A percentile compares a stretch with the other conserved stretches of the same genome.
Evolutionary conservation across 2,888 invertebrate genomes (phyloP).

Genomic region (Tuta absoluta): DNA sequence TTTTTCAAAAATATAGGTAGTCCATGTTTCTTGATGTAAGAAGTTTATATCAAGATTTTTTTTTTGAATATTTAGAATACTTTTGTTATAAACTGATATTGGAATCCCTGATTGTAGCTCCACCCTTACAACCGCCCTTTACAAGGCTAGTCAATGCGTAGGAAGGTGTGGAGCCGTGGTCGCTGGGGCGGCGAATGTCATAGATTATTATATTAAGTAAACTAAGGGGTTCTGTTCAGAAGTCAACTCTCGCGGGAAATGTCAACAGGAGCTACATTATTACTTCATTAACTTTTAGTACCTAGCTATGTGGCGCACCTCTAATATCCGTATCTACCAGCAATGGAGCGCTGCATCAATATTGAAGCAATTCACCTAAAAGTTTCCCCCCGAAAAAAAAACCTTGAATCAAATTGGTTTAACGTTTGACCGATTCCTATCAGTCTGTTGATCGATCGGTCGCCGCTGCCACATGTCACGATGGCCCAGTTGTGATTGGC

Average conservation of each 20-base stretch:
- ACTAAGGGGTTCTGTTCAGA: neutral
- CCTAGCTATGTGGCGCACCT: too few relatives aligned
- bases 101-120: neutral
- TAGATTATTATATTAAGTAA: slow-evolving; percentile 13
- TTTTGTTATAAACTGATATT: too few relatives aligned
- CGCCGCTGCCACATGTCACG: neutral
- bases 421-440: neutral
- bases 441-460: slow-evolving; percentile 15
- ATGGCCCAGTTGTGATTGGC: slow-evolving; percentile 7
- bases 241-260: neutral
- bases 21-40: too few relatives aligned
- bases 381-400: neutral
- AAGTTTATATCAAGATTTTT: too few relatives aligned
- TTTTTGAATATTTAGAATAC: too few relatives aligned
- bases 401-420: neutral
- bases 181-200: slow-evolving; percentile 17
- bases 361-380: too few relatives aligned
- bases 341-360: too few relatives aligned
- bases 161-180: slow-evolving; percentile 25
- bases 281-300: too few relatives aligned
- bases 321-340: too few relatives aligned
- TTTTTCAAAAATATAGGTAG: too few relatives aligned
- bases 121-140: neutral
- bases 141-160: neutral
- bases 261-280: neutral